Evolutionary conservation across 2,113 vertebrate species (phyloP).

Genomic region (Pterocles orientalis): DNA sequence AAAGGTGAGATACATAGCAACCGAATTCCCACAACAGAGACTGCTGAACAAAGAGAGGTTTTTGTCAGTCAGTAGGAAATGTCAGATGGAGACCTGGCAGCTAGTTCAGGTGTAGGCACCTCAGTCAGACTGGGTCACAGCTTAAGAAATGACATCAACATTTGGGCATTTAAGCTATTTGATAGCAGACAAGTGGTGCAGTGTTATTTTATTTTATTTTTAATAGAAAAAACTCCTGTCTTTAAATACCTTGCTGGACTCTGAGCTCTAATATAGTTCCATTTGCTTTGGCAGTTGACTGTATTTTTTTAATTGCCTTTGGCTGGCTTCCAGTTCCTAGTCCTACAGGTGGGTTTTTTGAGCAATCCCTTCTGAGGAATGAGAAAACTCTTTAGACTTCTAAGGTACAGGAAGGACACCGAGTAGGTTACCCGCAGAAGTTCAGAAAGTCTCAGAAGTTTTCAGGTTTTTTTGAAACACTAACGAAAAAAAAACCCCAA

Average conservation of each 20-base stretch:
- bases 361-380: neutral
- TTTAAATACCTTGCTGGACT: neutral
- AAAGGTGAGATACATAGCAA: neutral
- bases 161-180: neutral
- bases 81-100: neutral
- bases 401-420: neutral
- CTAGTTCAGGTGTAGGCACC: rapidly evolving
- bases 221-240: neutral
- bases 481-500: neutral
- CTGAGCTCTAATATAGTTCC: rapidly evolving
- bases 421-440: neutral
- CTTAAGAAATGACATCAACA: rapidly evolving
- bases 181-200: neutral
- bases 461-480: neutral
- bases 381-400: neutral
- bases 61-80: neutral
- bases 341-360: neutral
- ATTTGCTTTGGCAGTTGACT: neutral
- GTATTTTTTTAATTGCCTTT: neutral
- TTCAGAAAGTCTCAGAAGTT: neutral
- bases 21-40: neutral
- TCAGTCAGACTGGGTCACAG: neutral
- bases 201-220: neutral
- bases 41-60: neutral
- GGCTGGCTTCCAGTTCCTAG: neutral